Base-by-base conservation (phyloP, 2,113 vertebrate genomes). In the Drymodes brunneopygia region DNA sequence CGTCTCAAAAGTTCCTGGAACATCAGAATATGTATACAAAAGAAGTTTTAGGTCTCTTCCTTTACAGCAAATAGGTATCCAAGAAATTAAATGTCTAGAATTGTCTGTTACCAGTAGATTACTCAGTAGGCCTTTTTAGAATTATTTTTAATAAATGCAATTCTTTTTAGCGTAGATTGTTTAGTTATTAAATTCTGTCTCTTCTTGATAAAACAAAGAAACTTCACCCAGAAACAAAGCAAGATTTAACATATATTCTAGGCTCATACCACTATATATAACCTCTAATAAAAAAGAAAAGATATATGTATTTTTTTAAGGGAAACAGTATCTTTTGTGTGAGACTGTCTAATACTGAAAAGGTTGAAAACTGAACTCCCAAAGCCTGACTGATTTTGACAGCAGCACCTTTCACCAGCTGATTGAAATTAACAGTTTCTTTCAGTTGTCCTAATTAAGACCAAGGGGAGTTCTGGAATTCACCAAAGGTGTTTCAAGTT, bases 371-470 rank as follows among this genome's bases (percentile, higher is more conserved):
- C 54, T 93, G 85, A 96, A 97, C 92, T 97, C 73, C 61, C 88
- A 94, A 91, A 88, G 53, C 87, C 86, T 97, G 94, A 97, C 87
- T 97, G 96, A 97, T 81, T 88, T 62, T 94, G 95, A 90, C 97
- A 98, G 94, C 94, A 53, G 86, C 58, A 42, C 64, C 84, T 96
- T 97, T 97, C 94, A 93, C 81, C 94, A 97, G 90, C 88, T 97
- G 96, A 98, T 95, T 94, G 96, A 98, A 98, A 98, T 98, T 97
- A 98, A 97, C 92, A 87, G 90, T 98, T 98, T 96, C 96, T 98
- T 97, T 98, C 96, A 97, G 65, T 98, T 97, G 79, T 97, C 95
- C 96, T 98, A 98, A 98, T 97, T 98, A 97, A 96, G 94, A 95
- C 96, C 97, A 96, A 94, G 36, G 98, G 97, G 98, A 98, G 64